phyloP scores from a whole-genome alignment of 2,888 invertebrate genomes.

The Polyploca ridens region DNA sequence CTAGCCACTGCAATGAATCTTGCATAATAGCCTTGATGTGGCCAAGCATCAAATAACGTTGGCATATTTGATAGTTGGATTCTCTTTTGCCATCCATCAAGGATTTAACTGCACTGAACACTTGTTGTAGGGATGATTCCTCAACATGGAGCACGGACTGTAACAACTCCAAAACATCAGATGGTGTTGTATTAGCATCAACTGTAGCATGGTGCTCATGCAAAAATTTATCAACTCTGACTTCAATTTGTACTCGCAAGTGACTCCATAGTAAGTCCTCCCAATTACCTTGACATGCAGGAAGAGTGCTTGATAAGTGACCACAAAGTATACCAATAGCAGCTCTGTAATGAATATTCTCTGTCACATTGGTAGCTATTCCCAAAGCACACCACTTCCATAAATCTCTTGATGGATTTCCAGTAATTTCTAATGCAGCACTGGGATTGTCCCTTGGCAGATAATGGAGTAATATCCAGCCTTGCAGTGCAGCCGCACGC shows the following conservation, averaged over 20 bases:
- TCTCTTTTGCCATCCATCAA: constrained; percentile 84
- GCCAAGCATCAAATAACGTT: constrained; percentile 93
- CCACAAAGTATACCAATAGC: constrained; percentile 93
- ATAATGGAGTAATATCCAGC: constrained; percentile 95
- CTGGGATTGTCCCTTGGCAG: constrained; percentile 87
- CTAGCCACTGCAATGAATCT: constrained; percentile 87
- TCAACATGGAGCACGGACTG: constrained; percentile 67
- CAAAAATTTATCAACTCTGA: constrained; percentile 89
- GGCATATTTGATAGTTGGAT: constrained; percentile 90
- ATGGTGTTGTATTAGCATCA: constrained; percentile 70
- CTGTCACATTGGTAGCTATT: constrained; percentile 82
- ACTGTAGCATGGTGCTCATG: constrained; percentile 77
- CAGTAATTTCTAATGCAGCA: constrained; percentile 86
- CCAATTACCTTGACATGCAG: constrained; percentile 92
- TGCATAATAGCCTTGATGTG: constrained; percentile 90
- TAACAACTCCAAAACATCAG: constrained; percentile 70
- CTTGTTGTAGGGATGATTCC: constrained; percentile 70
- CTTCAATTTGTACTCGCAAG: constrained; percentile 91
- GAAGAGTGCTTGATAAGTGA: constrained; percentile 90
- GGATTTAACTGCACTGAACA: constrained; percentile 75
- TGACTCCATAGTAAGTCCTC: constrained; percentile 96
- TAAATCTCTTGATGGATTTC: constrained; percentile 92
- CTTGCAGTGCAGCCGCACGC: constrained; percentile 95
- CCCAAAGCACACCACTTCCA: constrained; percentile 91
- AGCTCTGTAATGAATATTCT: constrained; percentile 85